phyloP scores from a whole-genome alignment of 2,797 vertebrate genomes.

The Nothura maculosa region DNA sequence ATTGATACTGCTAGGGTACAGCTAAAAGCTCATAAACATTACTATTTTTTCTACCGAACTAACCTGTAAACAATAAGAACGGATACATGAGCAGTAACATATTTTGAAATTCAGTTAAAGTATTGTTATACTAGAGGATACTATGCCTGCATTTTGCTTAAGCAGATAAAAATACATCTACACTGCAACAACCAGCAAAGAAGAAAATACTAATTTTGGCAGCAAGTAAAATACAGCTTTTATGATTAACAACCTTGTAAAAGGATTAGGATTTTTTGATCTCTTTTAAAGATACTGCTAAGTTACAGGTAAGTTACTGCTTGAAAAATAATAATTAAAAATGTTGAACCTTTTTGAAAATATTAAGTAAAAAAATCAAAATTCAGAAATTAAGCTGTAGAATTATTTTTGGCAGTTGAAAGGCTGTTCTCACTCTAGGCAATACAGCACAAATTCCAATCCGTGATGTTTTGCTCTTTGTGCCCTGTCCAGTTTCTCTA shows the following conservation, averaged over 20 bases:
- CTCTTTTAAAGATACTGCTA: background rate
- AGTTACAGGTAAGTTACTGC: background rate
- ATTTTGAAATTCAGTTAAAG: background rate
- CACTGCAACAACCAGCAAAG: background rate
- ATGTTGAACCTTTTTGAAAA: background rate
- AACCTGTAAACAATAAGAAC: background rate
- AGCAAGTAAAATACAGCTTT: fast-evolving
- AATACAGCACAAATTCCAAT: background rate
- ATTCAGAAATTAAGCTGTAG: background rate
- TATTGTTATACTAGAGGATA: background rate
- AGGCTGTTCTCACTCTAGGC: background rate
- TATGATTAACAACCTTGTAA: background rate
- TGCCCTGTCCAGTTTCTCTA: background rate
- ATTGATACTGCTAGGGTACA: background rate
- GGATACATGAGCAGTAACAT: background rate
- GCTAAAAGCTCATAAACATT: background rate
- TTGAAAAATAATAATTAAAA: background rate
- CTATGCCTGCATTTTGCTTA: background rate
- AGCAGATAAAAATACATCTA: background rate
- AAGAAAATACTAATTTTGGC: background rate
- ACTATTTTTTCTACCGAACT: background rate
- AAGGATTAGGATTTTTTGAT: background rate
- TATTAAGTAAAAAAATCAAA: fast-evolving
- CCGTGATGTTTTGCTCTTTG: background rate
- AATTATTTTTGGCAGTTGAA: background rate